A percentile compares a stretch with the other conserved stretches of the same genome.
phyloP scores from a whole-genome alignment of 2,113 vertebrate species.

The Oncorhynchus kisutch region DNA sequence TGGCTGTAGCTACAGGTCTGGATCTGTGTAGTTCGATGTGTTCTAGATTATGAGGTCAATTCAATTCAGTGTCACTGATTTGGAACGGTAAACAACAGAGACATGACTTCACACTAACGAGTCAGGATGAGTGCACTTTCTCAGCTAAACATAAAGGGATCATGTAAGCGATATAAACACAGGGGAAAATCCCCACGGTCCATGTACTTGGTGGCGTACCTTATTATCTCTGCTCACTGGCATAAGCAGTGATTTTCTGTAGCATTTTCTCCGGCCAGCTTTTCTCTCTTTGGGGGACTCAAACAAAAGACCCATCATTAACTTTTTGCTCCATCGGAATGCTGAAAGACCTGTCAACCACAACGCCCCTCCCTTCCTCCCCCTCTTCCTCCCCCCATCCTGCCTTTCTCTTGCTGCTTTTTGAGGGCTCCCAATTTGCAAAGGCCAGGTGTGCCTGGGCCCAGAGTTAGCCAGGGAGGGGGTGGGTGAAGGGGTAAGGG shows the following conservation, averaged over 20 bases:
- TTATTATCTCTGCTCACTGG: not conserved
- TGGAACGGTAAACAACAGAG: too few relatives aligned
- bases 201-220: not conserved
- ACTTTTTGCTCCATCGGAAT: slow-evolving; percentile 79
- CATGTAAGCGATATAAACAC: slow-evolving; percentile 1
- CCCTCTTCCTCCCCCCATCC: slow-evolving; percentile 22
- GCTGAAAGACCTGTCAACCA: slow-evolving; percentile 50
- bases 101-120: too few relatives aligned
- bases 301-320: slow-evolving; percentile 65
- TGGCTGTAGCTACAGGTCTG: too few relatives aligned
- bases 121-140: too few relatives aligned
- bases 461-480: not conserved
- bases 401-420: not conserved
- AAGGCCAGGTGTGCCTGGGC: slow-evolving; percentile 5
- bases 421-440: slow-evolving; percentile 24
- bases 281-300: slow-evolving; percentile 1
- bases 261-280: not conserved
- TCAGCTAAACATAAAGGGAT: too few relatives aligned
- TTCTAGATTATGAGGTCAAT: too few relatives aligned
- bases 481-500: not conserved
- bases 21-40: too few relatives aligned
- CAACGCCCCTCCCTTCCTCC: not conserved
- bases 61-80: too few relatives aligned
- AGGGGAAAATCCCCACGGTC: not conserved
- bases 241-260: not conserved